Conservation (phyloP, 2,888 invertebrate genomes). For the Parasteatoda lunata region DNA sequence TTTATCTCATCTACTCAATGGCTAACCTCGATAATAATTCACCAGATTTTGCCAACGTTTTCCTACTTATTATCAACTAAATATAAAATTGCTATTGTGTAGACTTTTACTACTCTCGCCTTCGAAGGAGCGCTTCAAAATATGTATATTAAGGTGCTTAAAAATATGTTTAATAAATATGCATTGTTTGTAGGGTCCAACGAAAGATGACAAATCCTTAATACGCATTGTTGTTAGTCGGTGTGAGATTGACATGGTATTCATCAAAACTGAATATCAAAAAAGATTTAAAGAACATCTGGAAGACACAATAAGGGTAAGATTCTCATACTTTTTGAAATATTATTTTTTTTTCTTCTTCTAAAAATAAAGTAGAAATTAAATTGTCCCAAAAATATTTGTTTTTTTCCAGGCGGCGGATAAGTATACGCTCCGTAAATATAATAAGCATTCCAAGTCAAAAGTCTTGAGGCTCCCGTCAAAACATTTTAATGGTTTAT, state of each 20-base stretch:
- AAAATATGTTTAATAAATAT: too few relatives aligned
- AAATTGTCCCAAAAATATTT: background rate
- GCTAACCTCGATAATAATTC: too few relatives aligned
- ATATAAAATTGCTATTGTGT: too few relatives aligned
- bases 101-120: too few relatives aligned
- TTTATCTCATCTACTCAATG: too few relatives aligned
- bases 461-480: too few relatives aligned
- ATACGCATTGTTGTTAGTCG: conserved; percentile 60
- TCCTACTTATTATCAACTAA: too few relatives aligned
- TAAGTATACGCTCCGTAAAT: background rate
- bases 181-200: conserved; percentile 32
- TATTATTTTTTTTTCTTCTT: background rate
- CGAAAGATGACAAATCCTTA: conserved; percentile 44
- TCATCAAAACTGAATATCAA: conserved; percentile 61
- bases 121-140: too few relatives aligned
- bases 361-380: background rate
- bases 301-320: conserved; percentile 47
- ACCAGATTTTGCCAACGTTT: too few relatives aligned
- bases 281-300: conserved; percentile 56
- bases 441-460: too few relatives aligned
- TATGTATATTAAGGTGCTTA: too few relatives aligned
- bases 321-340: background rate
- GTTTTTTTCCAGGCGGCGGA: background rate
- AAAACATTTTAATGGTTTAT: too few relatives aligned
- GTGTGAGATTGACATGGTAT: conserved; percentile 65